These are phyloP conservation scores for Encarsia formosa DNA, from an alignment of 2,888 invertebrate species.

Conservation along the genomic window DNA sequence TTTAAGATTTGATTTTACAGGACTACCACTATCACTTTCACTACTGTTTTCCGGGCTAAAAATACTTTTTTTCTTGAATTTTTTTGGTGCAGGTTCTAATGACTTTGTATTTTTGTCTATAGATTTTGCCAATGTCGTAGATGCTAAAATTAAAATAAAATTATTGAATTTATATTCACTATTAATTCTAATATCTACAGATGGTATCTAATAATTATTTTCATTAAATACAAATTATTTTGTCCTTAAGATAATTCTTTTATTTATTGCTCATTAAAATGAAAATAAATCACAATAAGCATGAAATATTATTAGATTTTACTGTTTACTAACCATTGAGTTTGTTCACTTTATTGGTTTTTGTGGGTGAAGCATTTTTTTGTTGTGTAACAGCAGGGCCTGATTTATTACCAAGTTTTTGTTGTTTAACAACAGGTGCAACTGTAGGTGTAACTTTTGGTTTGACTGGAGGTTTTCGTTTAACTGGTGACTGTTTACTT, in stretches of 20 bases:
- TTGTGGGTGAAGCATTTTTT: slow-evolving; percentile 41
- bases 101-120: slow-evolving; percentile 36
- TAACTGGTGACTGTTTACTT: too few species aligned
- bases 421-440: slow-evolving; percentile 55
- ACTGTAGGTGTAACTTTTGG: slow-evolving; percentile 63
- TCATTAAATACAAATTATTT: neutral
- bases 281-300: neutral
- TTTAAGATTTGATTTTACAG: slow-evolving; percentile 51
- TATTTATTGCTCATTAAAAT: neutral
- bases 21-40: slow-evolving; percentile 56
- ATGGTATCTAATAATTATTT: neutral
- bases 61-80: slow-evolving; percentile 70
- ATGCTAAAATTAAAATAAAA: slow-evolving; percentile 17
- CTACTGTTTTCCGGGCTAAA: slow-evolving; percentile 77
- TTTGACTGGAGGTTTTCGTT: slow-evolving; percentile 54
- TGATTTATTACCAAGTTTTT: slow-evolving; percentile 52
- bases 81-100: slow-evolving; percentile 45
- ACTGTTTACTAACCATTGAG: slow-evolving; percentile 36
- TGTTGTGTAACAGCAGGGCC: slow-evolving; percentile 35
- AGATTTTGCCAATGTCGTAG: slow-evolving; percentile 30
- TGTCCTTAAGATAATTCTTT: neutral
- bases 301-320: neutral
- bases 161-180: neutral
- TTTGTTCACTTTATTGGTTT: slow-evolving; percentile 43
- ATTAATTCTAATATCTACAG: neutral